These are phyloP conservation scores for Myotis vivesi DNA, from an alignment of 2,797 vertebrate genomes.

Conservation along the genomic window DNA sequence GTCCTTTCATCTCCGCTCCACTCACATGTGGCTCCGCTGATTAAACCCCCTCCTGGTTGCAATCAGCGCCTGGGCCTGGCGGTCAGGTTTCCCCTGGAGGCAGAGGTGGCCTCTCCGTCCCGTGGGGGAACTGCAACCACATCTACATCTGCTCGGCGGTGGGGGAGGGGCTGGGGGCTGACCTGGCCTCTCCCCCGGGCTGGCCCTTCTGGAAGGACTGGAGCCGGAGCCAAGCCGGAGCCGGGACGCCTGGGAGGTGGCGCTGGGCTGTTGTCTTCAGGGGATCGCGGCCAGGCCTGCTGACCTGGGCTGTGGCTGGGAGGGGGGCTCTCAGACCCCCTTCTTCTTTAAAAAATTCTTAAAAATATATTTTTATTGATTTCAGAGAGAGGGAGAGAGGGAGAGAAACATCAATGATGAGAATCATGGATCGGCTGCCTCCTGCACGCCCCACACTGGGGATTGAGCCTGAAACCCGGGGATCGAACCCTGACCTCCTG, in stretches of 20 bases:
- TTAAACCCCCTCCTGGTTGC: constrained; percentile 87
- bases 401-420: too few species aligned
- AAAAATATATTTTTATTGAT: too few species aligned
- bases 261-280: background rate
- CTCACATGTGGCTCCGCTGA: constrained; percentile 85
- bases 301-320: background rate
- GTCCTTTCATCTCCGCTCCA: constrained; percentile 87
- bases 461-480: too few species aligned
- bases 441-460: too few species aligned
- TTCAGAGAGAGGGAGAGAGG: too few species aligned
- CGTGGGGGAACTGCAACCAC: constrained; percentile 80
- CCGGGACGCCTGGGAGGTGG: background rate
- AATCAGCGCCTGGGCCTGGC: constrained; percentile 81
- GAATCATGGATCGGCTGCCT: too few species aligned
- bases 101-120: constrained; percentile 82
- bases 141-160: constrained; percentile 78
- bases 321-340: background rate
- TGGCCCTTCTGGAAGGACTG: background rate
- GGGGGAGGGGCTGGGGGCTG: constrained; percentile 73
- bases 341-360: background rate
- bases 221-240: background rate
- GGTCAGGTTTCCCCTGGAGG: constrained; percentile 85
- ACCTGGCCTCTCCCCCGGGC: constrained; percentile 30
- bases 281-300: background rate
- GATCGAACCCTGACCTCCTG: too few species aligned